Evolutionary conservation across 2,113 vertebrate species (phyloP).

Genomic region (Cryptotis parvus): DNA sequence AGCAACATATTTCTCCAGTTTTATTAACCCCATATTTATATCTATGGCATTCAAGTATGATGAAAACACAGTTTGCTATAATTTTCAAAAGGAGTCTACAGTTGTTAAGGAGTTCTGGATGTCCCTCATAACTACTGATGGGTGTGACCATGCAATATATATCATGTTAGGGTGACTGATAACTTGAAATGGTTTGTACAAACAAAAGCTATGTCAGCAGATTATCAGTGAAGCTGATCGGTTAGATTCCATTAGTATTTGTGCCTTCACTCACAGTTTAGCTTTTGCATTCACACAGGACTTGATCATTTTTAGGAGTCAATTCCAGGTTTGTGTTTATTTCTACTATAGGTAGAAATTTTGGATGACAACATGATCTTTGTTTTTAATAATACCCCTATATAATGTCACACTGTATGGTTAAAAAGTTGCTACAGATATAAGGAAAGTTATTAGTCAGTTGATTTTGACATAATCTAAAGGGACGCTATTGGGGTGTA

Average conservation of each 20-base stretch:
- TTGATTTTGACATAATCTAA: neutral
- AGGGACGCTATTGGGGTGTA: neutral
- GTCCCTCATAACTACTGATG: neutral
- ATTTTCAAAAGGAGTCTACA: neutral
- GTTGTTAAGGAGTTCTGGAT: neutral
- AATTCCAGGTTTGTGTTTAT: neutral
- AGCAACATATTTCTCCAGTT: slow-evolving; percentile 30
- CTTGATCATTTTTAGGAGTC: neutral
- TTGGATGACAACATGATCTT: neutral
- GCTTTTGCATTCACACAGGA: neutral
- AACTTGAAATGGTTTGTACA: neutral
- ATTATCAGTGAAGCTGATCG: neutral
- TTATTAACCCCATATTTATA: slow-evolving; percentile 47
- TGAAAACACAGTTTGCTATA: slow-evolving; percentile 43
- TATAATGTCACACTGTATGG: neutral
- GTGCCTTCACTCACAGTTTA: neutral
- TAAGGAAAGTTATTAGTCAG: neutral
- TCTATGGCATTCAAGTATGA: neutral
- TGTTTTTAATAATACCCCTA: neutral
- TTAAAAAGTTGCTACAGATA: neutral
- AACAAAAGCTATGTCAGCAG: neutral
- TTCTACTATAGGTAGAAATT: neutral
- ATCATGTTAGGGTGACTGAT: neutral
- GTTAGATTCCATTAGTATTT: neutral
- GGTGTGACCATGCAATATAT: neutral